Evolutionary conservation across 2,888 invertebrate species (phyloP).

Genomic region (Pycnomerus fuliginosus): DNA sequence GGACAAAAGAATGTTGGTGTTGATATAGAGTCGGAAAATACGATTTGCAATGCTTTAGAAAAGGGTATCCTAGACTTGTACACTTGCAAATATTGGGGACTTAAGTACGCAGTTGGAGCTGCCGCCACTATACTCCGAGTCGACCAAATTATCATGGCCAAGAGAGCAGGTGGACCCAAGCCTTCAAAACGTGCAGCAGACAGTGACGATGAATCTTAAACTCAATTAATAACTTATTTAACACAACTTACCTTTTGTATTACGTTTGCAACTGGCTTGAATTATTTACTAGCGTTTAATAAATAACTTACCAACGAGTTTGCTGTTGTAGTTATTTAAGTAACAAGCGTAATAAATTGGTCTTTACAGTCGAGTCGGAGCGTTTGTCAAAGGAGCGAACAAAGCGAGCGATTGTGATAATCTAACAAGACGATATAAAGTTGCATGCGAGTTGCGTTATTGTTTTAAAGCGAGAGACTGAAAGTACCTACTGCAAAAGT

Average conservation of each 20-base stretch:
- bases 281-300: too few relatives aligned
- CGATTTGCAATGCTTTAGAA: constrained; percentile 73
- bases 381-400: too few relatives aligned
- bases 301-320: too few relatives aligned
- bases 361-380: too few relatives aligned
- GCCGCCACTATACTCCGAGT: constrained; percentile 91
- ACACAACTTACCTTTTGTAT: constrained; percentile 12
- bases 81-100: constrained; percentile 85
- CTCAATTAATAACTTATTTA: constrained; percentile 8
- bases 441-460: too few relatives aligned
- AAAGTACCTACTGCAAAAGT: too few relatives aligned
- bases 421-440: too few relatives aligned
- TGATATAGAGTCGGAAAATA: constrained; percentile 80
- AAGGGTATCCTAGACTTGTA: constrained; percentile 82
- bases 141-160: constrained; percentile 98
- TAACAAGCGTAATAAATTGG: too few relatives aligned
- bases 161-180: constrained; percentile 94
- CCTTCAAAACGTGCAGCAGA: constrained; percentile 63
- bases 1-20: constrained; percentile 77
- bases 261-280: too few relatives aligned
- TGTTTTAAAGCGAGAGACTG: too few relatives aligned
- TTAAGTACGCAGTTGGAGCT: constrained; percentile 93
- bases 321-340: too few relatives aligned
- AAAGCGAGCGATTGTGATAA: too few relatives aligned
- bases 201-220: constrained; percentile 67